Evolutionary conservation across 2,113 vertebrate species (phyloP).

Genomic region (Vidua macroura): DNA sequence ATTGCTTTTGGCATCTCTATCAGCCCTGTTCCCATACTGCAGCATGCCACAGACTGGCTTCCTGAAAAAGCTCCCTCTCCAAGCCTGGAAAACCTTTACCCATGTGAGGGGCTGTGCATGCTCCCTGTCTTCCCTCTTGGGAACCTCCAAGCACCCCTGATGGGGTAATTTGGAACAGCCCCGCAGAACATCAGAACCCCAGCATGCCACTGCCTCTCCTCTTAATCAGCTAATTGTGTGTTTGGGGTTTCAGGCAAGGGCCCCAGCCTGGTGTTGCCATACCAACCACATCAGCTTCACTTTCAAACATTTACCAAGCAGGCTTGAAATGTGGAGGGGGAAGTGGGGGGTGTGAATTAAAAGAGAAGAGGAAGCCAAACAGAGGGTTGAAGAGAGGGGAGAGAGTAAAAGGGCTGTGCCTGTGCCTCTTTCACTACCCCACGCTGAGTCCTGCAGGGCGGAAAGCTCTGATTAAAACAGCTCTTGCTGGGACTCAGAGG

Average conservation of each 20-base stretch:
- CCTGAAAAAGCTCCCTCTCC: background rate
- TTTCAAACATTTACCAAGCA: slow-evolving; percentile 49
- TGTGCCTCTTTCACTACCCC: slow-evolving; percentile 3
- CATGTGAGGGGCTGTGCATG: background rate
- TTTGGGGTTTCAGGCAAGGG: slow-evolving; percentile 58
- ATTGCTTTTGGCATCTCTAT: background rate
- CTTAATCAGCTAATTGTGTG: slow-evolving; percentile 62
- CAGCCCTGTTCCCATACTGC: background rate
- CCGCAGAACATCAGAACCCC: background rate
- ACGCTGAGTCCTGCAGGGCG: slow-evolving; percentile 4
- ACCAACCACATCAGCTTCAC: slow-evolving; percentile 56
- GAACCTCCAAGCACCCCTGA: background rate
- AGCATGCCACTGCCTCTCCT: background rate
- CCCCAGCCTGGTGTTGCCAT: slow-evolving; percentile 60
- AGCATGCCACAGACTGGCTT: background rate
- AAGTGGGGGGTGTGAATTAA: background rate
- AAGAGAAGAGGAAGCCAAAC: slow-evolving; percentile 33
- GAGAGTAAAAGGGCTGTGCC: slow-evolving; percentile 37
- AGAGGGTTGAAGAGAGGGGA: slow-evolving; percentile 30
- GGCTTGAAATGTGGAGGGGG: background rate
- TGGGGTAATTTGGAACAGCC: background rate
- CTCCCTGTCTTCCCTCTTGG: background rate
- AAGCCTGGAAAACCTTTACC: background rate
- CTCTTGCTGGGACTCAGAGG: slow-evolving; percentile 44
- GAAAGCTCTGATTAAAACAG: slow-evolving; percentile 50